Evolutionary conservation across 2,113 vertebrate genomes (phyloP).

Genomic region (Narcine bancroftii): DNA sequence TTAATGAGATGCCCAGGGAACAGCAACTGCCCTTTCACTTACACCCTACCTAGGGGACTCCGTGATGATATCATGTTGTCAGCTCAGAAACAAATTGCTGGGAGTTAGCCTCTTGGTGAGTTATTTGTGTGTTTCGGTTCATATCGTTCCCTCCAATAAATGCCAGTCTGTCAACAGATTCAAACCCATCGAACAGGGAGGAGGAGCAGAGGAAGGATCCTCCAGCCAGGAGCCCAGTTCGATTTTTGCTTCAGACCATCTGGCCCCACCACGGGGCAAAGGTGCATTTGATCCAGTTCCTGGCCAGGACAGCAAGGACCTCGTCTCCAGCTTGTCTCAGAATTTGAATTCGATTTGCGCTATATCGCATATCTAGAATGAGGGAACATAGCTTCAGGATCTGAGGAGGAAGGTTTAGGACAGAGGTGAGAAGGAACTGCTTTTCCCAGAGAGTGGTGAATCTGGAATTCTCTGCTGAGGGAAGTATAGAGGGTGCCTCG

Average conservation of each 20-base stretch:
- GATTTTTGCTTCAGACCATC: not conserved
- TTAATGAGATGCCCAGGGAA: not conserved
- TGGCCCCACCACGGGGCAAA: not conserved
- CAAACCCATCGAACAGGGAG: constrained; percentile 35
- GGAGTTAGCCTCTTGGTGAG: not conserved
- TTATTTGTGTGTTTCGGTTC: not conserved
- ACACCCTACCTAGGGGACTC: not conserved
- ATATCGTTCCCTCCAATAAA: not conserved
- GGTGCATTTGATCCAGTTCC: constrained; percentile 39
- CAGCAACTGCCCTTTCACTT: not conserved
- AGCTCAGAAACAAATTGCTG: not conserved
- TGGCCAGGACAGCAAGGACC: constrained; percentile 41
- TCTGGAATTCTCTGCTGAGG: too few relatives aligned
- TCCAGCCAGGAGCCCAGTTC: not conserved
- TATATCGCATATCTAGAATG: not conserved
- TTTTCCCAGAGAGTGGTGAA: too few relatives aligned
- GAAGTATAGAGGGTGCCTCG: too few relatives aligned
- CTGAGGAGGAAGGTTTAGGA: too few relatives aligned
- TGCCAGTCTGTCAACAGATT: constrained; percentile 50
- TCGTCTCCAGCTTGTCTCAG: not conserved
- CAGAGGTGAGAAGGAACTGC: too few relatives aligned
- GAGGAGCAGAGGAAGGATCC: constrained; percentile 25
- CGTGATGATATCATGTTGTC: not conserved
- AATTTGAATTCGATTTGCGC: not conserved
- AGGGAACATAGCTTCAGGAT: too few relatives aligned